Evolutionary conservation across 2,113 vertebrate genomes (phyloP).

Genomic region (Rhinopomastus cyanomelas): DNA sequence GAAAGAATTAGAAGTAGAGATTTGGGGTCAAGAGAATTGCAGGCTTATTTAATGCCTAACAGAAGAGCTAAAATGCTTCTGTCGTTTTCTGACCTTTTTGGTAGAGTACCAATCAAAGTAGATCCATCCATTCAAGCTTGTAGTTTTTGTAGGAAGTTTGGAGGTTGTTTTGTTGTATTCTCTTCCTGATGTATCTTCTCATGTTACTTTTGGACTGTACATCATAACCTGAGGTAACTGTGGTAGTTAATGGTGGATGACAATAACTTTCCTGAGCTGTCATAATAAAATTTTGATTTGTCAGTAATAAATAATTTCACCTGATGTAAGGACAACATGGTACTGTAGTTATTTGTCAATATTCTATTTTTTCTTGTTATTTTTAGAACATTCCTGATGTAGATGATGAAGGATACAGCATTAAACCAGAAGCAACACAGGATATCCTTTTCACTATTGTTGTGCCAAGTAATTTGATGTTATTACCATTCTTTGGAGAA

Average conservation of each 20-base stretch:
- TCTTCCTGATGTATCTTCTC: not conserved
- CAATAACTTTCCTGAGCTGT: not conserved
- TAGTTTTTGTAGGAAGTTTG: not conserved
- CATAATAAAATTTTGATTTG: not conserved
- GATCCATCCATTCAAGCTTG: not conserved
- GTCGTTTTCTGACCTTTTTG: not conserved
- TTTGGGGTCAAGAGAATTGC: not conserved
- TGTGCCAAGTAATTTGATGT: not conserved
- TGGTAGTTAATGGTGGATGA: not conserved
- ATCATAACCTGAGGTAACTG: not conserved
- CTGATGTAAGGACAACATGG: not conserved
- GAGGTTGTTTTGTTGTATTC: not conserved
- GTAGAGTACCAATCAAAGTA: not conserved
- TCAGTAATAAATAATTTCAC: not conserved
- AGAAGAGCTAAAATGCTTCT: not conserved
- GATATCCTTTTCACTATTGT: conserved; percentile 84
- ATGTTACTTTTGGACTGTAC: not conserved
- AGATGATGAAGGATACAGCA: conserved; percentile 95
- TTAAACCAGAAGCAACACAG: conserved; percentile 90
- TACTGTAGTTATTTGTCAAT: not conserved
- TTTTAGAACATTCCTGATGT: conserved; percentile 91
- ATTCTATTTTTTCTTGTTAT: not conserved
- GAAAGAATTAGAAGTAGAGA: too few species aligned
- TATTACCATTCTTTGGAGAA: not conserved
- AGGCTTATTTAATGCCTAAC: not conserved